Percentiles rank a stretch among this genome's conserved stretches.
Conservation (phyloP, 2,888 invertebrate species). For the Chloroclysta siterata region DNA sequence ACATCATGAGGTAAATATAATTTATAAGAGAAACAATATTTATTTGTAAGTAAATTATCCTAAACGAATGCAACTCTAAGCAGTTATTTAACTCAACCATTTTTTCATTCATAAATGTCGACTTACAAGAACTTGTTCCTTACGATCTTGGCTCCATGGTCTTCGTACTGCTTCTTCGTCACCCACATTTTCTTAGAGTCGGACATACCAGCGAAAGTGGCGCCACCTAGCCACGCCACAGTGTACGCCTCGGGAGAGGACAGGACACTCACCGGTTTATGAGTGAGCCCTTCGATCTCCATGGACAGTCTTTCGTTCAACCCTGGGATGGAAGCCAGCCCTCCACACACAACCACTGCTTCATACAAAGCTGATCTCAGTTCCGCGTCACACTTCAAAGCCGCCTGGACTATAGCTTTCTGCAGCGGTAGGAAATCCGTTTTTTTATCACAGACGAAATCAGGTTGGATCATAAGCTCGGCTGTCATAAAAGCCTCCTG, state of each 20-base stretch:
- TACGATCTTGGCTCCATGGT: constrained; percentile 65
- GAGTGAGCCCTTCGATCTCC: constrained; percentile 52
- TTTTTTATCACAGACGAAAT: constrained; percentile 45
- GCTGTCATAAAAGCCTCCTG: constrained; percentile 61
- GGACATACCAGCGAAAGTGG: constrained; percentile 65
- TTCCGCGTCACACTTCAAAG: constrained; percentile 63
- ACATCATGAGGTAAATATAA: too few species aligned
- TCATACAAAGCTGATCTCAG: constrained; percentile 54
- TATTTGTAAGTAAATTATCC: not conserved
- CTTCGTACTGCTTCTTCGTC: constrained; percentile 65
- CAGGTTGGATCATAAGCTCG: constrained; percentile 66
- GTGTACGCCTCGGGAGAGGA: constrained; percentile 60
- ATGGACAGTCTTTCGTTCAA: constrained; percentile 53
- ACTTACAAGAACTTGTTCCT: constrained; percentile 59
- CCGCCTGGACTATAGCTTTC: constrained; percentile 51
- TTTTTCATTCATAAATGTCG: too few species aligned
- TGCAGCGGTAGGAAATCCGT: constrained; percentile 53
- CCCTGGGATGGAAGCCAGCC: constrained; percentile 60
- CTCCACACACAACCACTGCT: constrained; percentile 64
- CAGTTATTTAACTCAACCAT: too few species aligned
- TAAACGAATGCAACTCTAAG: not conserved
- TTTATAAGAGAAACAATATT: too few species aligned
- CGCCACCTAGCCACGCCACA: constrained; percentile 69
- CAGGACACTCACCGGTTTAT: constrained; percentile 52
- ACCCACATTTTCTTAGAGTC: constrained; percentile 62